Base-by-base conservation (phyloP, 1,140 invertebrate species). In the Gonioctena quinquepunctata region DNA sequence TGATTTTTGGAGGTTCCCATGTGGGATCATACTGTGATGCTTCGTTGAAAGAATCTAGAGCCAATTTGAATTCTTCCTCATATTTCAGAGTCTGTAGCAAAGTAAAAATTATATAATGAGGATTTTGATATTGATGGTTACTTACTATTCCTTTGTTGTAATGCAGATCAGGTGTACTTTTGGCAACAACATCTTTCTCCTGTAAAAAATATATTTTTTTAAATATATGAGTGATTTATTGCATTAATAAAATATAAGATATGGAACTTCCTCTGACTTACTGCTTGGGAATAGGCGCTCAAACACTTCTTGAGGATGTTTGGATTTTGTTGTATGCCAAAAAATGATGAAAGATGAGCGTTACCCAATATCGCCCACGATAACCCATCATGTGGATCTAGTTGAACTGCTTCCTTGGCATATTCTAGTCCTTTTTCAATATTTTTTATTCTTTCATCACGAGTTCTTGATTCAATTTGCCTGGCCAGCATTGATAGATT, bases 311-410 rank as follows among this genome's bases (percentile, higher is more conserved):
- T 91, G 28, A 95, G 82, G 0, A 87, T 89, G 56, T 88, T 87
- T 3, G 92, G 90, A 80, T 92, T 91, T 82, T 95, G 93, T 48
- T 89, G 86, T 54, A 90, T 84, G 56, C 87, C 88, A 83, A 96
- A 96, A 83, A 93, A 96, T 54, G 90, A 88, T 57, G 92, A 92
- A 48, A 96, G 84, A 80, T 95, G 93, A 1, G 94, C 92, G 87
- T 96, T 96, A 18, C 93, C 95, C 50, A 96, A 84, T 72, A 95
- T 89, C 67, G 89, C 87, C 95, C 95, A 96, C 0, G 94, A 96
- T 13, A 88, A 85, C 13, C 94, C 94, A 87, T 97, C 94, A 60
- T 89, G 89, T 16, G 91, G 87, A 80, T 96, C 93, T 13, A 94
- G 79, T 67, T 91, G 86, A 1, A 97, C 89, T 13, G 94, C 93